A percentile compares a stretch with the other conserved stretches of the same genome.
These are phyloP conservation scores for Megaceryle alcyon DNA, from an alignment of 2,797 vertebrate species.

Conservation along the genomic window DNA sequence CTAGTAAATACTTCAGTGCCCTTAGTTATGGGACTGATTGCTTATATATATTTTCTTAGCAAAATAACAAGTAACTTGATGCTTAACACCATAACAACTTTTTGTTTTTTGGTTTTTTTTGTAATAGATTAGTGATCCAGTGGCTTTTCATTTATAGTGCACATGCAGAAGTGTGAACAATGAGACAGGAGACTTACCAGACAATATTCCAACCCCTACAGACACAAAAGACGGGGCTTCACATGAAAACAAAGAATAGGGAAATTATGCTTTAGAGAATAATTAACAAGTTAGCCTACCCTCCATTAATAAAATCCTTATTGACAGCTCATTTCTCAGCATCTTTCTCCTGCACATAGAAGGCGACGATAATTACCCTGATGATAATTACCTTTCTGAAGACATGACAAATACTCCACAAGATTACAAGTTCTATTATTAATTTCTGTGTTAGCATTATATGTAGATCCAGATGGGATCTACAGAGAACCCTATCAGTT, in stretches of 20 bases:
- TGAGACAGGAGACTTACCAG: background rate
- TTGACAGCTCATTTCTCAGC: background rate
- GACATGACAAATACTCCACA: background rate
- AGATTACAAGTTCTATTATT: background rate
- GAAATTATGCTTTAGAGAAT: background rate
- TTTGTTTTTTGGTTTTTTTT: too few species aligned
- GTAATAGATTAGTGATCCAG: background rate
- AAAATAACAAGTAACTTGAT: background rate
- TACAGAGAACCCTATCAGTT: background rate
- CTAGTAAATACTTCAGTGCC: background rate
- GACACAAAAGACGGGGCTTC: background rate
- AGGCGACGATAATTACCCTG: background rate
- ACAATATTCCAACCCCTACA: background rate
- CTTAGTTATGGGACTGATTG: background rate
- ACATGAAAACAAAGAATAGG: background rate
- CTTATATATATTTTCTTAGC: background rate
- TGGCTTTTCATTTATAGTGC: background rate
- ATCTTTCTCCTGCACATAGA: background rate
- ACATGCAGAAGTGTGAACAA: background rate
- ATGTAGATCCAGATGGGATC: background rate
- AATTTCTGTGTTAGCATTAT: background rate
- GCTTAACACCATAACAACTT: background rate
- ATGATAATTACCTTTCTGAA: background rate
- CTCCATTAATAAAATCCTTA: background rate
- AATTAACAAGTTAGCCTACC: background rate